A percentile compares a stretch with the other conserved stretches of the same genome.
These are phyloP conservation scores for Neogale vison DNA, from an alignment of 2,113 vertebrate genomes.

Conservation along the genomic window DNA sequence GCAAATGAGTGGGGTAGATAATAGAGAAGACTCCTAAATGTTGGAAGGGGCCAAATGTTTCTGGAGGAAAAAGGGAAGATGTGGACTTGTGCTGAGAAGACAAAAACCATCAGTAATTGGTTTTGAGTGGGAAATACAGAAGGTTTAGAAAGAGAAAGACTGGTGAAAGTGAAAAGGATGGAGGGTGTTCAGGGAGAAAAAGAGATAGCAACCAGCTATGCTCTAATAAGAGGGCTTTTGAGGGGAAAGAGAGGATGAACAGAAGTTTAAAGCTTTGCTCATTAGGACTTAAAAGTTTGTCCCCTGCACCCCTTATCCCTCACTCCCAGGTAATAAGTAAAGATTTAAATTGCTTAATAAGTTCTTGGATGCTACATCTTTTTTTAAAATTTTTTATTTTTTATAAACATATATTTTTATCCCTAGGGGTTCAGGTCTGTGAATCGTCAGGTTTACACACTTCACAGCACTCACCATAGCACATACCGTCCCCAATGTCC, in stretches of 20 bases:
- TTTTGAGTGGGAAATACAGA: neutral
- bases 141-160: neutral
- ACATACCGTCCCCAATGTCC: no score
- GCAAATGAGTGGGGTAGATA: neutral
- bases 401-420: no score
- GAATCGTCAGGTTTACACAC: no score
- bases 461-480: no score
- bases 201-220: neutral
- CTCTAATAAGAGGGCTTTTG: neutral
- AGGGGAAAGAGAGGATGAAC: neutral
- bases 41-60: neutral
- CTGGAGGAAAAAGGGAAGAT: neutral
- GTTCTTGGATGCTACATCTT: neutral
- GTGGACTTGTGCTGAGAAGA: neutral
- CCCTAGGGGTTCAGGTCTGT: no score
- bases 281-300: neutral
- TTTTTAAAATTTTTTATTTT: no score
- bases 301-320: accelerated
- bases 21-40: neutral
- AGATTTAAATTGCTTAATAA: neutral
- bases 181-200: neutral
- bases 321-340: neutral
- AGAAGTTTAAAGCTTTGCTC: neutral
- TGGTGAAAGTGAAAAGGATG: neutral
- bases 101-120: neutral